These are phyloP conservation scores for Ellobius talpinus DNA, from an alignment of 2,113 vertebrate genomes.

Conservation along the genomic window DNA sequence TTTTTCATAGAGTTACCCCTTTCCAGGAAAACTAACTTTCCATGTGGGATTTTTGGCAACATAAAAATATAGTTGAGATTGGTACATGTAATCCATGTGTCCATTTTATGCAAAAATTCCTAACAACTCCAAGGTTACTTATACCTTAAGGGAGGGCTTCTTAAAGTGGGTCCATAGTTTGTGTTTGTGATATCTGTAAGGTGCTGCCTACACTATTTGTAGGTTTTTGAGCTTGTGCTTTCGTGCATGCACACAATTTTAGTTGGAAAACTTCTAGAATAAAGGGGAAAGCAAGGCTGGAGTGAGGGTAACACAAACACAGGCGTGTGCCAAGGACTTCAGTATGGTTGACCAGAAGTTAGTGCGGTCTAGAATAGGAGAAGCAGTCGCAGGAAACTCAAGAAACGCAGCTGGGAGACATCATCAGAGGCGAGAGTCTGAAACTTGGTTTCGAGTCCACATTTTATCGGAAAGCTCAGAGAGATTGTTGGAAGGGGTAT, in stretches of 20 bases:
- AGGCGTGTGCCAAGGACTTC: not conserved
- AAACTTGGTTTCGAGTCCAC: not conserved
- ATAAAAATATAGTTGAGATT: not conserved
- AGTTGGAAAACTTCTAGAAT: not conserved
- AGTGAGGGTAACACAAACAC: not conserved
- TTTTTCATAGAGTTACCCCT: constrained; percentile 49
- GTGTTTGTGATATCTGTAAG: not conserved
- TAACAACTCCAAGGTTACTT: constrained; percentile 6
- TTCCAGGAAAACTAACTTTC: constrained; percentile 32
- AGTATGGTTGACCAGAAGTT: not conserved
- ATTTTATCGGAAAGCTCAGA: not conserved
- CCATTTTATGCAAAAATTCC: not conserved
- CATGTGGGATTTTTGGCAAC: not conserved
- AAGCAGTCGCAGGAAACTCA: not conserved
- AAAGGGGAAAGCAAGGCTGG: not conserved
- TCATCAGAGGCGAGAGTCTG: not conserved
- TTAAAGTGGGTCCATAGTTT: not conserved
- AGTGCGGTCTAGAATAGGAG: not conserved
- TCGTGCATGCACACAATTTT: not conserved
- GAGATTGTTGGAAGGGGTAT: not conserved
- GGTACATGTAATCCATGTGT: not conserved
- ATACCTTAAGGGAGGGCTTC: not conserved
- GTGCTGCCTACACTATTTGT: not conserved
- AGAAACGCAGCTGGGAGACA: not conserved
- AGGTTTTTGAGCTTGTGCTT: not conserved